Evolutionary conservation across 2,113 vertebrate genomes (phyloP).

Genomic region (Crotalus viridis): DNA sequence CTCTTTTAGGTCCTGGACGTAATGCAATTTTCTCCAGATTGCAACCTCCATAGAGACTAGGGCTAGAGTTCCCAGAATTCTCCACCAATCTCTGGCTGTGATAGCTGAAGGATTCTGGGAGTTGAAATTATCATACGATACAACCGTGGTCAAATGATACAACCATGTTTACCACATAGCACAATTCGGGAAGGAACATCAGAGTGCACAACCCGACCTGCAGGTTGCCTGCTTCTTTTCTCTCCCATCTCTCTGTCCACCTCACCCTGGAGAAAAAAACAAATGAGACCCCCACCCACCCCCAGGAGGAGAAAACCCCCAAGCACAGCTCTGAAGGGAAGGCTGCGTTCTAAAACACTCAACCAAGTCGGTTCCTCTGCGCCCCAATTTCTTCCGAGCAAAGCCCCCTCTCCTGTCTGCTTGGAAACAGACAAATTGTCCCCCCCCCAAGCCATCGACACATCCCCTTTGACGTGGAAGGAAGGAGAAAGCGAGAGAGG

Average conservation of each 20-base stretch:
- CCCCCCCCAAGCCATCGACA: slow-evolving; percentile 46
- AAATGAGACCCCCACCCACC: background rate
- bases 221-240: background rate
- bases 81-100: background rate
- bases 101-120: background rate
- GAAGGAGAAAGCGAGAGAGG: slow-evolving; percentile 62
- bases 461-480: slow-evolving; percentile 42
- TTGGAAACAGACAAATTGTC: background rate
- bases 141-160: background rate
- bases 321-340: background rate
- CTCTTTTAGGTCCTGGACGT: background rate
- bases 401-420: slow-evolving; percentile 47
- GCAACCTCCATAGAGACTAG: background rate
- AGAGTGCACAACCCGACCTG: background rate
- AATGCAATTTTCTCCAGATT: background rate
- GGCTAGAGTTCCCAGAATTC: background rate
- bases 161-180: background rate
- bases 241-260: background rate
- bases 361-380: slow-evolving; percentile 2
- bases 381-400: slow-evolving; percentile 47
- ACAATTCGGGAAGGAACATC: background rate
- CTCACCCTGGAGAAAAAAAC: too few relatives aligned
- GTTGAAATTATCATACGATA: background rate
- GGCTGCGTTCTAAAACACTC: background rate
- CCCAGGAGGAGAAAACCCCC: background rate